Base-by-base conservation (phyloP, 2,113 vertebrate genomes). In the Maccullochella peelii region DNA sequence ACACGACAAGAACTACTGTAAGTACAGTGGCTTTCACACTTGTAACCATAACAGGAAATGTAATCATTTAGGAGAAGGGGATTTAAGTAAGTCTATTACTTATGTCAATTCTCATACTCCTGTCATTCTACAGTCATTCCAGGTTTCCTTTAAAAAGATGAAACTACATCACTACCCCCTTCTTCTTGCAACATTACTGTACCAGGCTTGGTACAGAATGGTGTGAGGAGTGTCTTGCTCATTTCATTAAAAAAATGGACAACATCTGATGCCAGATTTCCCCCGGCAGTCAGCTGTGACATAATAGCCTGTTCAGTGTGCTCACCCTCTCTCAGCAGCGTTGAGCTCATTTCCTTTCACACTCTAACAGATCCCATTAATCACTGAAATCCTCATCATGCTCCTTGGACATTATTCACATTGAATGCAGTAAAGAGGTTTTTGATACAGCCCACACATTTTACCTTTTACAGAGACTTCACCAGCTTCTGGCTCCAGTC, bases 381-480 rank as follows among this genome's bases (percentile, higher is more conserved):
- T 92, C 87, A 86, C 80, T 84, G 61, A 90, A 88, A 85, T 65
- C 77, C 62, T 68, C 78, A 70, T 73, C 73, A 57, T 81, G 58
- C 67, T 80, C 80, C 57, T 5, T 38, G 67, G 82, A 63, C 88
- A 72, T 79, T 84, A 79, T 73, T 82, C 83, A 85, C 33, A 74
- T 23, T 63, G 65, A 66, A 81, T 73, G 68, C 38, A 61, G 62
- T 68, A 21, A 84, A 70, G 80, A 80, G 73, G 54, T 80, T 66
- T 83, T 78, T 86, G 73, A 80, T 79, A 86, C 62, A 70, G 58
- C 59, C 52, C 79, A 77, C 63, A 75, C 68, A 42, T 73, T 78
- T 77, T 21, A 65, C 21, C 63, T 68, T 76, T 79, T 38, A 36
- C n/a, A 82, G 50, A 79, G 16, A 61, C 69, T 82, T 50, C 38